Percentiles rank a stretch among this genome's conserved stretches.
phyloP scores from a whole-genome alignment of 1,140 invertebrate genomes.

The Drosophila varians region DNA sequence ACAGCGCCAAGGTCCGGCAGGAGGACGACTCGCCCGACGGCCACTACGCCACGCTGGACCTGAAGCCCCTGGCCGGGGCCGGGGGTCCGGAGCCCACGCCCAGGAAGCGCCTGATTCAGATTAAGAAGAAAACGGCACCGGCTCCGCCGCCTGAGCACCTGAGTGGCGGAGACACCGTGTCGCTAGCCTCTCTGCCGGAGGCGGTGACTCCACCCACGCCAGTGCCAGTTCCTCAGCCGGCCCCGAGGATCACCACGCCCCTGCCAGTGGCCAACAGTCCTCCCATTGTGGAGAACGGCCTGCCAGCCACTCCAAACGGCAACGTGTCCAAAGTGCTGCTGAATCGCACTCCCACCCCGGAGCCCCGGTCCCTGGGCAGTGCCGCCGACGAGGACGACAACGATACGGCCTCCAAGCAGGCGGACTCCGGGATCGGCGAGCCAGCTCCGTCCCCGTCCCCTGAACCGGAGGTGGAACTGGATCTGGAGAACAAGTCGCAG shows the following conservation, averaged over 20 bases:
- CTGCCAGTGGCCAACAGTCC: slow-evolving; percentile 7
- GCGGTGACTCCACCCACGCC: slow-evolving; percentile 5
- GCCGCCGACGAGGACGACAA: slow-evolving; percentile 59
- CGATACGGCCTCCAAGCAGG: slow-evolving; percentile 71
- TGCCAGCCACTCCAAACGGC: slow-evolving; percentile 11
- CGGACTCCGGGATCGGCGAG: slow-evolving; percentile 77
- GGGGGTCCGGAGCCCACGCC: slow-evolving; percentile 72
- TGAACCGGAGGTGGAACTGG: slow-evolving; percentile 34
- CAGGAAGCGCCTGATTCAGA: slow-evolving; percentile 62
- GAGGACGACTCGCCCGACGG: slow-evolving; percentile 40
- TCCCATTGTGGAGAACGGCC: slow-evolving; percentile 14
- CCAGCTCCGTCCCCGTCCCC: slow-evolving; percentile 65
- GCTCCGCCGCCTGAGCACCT: slow-evolving; percentile 53
- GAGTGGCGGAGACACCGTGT: slow-evolving; percentile 53
- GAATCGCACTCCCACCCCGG: slow-evolving; percentile 77
- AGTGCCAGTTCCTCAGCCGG: slow-evolving; percentile 54
- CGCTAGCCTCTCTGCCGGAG: slow-evolving; percentile 54
- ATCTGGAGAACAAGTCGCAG: slow-evolving; percentile 30
- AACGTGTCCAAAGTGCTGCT: slow-evolving; percentile 77
- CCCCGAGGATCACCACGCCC: slow-evolving; percentile 64
- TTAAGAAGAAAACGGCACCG: slow-evolving; percentile 77
- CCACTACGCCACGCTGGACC: slow-evolving; percentile 63
- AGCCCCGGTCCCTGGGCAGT: slow-evolving; percentile 70
- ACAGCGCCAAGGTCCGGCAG: slow-evolving; percentile 24
- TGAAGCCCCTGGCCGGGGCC: slow-evolving; percentile 23